Percentiles rank a stretch among this genome's conserved stretches.
Conservation (phyloP, 2,888 invertebrate species). For the Drosophila lutescens region DNA sequence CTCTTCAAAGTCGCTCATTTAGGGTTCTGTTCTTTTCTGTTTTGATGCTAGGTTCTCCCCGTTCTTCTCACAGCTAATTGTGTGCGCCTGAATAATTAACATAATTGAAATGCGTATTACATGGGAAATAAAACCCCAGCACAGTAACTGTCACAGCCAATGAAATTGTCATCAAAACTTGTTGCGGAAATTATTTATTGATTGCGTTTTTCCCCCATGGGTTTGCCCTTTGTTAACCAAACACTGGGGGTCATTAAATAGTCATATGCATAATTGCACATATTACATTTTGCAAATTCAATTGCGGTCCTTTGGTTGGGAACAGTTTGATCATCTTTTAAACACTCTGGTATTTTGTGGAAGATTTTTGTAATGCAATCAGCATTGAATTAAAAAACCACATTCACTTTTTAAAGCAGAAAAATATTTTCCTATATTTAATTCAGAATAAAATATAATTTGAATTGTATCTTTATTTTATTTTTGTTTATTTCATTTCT, state of each 20-base stretch:
- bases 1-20: conserved; percentile 8
- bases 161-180: conserved; percentile 44
- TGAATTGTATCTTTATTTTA: no score
- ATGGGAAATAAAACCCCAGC: conserved; percentile 7
- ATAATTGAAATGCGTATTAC: conserved; percentile 25
- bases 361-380: no score
- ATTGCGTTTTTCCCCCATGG: conserved; percentile 44
- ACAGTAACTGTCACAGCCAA: conserved; percentile 16
- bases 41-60: not conserved
- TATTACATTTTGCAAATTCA: conserved; percentile 25
- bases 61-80: conserved; percentile 19
- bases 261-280: conserved; percentile 60
- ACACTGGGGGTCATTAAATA: conserved; percentile 59
- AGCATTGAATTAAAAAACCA: no score
- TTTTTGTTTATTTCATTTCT: no score
- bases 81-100: conserved; percentile 36
- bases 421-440: no score
- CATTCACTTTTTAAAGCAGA: not conserved
- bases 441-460: no score
- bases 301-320: conserved; percentile 4
- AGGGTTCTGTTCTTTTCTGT: not conserved
- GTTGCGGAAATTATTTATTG: conserved; percentile 71
- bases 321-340: not conserved
- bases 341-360: not conserved
- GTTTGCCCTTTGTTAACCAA: conserved; percentile 29